Conservation (phyloP, 2,888 invertebrate species). For the Cephus runcator region DNA sequence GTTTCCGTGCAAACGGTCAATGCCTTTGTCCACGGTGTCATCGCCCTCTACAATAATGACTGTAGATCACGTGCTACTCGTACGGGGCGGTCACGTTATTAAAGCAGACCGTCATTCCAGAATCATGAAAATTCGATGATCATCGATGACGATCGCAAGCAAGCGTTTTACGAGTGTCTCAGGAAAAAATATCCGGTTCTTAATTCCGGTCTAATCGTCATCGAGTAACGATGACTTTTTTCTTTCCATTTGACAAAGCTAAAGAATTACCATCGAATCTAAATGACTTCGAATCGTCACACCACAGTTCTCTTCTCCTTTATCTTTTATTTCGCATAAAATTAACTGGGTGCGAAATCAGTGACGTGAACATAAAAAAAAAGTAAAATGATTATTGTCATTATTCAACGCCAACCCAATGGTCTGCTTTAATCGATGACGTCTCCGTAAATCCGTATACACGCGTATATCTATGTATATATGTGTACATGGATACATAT, state of each 20-base stretch:
- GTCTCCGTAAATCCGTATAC: background rate
- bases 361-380: background rate
- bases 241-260: background rate
- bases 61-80: slow-evolving; percentile 3
- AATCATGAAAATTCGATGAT: background rate
- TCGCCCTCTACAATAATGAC: slow-evolving; percentile 26
- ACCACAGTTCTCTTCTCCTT: background rate
- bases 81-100: slow-evolving; percentile 5
- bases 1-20: slow-evolving; percentile 36
- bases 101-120: background rate
- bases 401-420: background rate
- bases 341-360: background rate
- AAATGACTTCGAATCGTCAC: background rate
- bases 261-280: background rate
- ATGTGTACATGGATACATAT: slow-evolving; percentile 1
- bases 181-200: background rate
- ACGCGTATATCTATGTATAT: background rate
- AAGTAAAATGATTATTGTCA: background rate
- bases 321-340: background rate
- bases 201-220: background rate
- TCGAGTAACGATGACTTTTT: background rate
- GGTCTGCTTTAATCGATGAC: background rate
- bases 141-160: background rate
- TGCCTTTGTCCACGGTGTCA: slow-evolving; percentile 52
- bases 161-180: background rate